Evolutionary conservation across 2,888 invertebrate genomes (phyloP).

Genomic region (Nomada lathburiana): DNA sequence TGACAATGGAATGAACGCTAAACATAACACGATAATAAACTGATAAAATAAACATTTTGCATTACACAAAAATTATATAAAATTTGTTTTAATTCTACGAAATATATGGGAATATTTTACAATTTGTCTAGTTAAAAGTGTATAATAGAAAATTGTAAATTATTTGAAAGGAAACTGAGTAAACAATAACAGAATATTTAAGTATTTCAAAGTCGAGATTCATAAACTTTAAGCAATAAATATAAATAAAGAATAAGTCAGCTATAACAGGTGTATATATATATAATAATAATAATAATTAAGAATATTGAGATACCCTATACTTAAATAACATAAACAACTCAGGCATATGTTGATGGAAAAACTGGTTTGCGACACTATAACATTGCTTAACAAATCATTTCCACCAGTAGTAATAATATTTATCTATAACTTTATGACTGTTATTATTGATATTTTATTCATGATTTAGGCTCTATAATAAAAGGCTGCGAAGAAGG

Average conservation of each 20-base stretch:
- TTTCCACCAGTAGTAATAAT: slow-evolving; percentile 55
- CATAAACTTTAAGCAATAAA: slow-evolving; percentile 39
- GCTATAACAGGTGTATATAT: slow-evolving; percentile 6
- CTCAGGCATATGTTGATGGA: slow-evolving; percentile 50
- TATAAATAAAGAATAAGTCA: slow-evolving; percentile 35
- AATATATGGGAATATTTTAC: slow-evolving; percentile 23
- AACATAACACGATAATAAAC: slow-evolving; percentile 21
- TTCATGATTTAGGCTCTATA: slow-evolving; percentile 70
- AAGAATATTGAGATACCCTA: slow-evolving; percentile 27
- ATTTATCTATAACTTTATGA: slow-evolving; percentile 57
- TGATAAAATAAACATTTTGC: slow-evolving; percentile 20
- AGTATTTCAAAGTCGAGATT: slow-evolving; percentile 39
- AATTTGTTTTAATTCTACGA: slow-evolving; percentile 8
- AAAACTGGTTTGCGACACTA: slow-evolving; percentile 59
- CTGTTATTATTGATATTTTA: slow-evolving; percentile 59
- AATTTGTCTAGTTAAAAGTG: slow-evolving; percentile 2
- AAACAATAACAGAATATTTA: slow-evolving; percentile 28
- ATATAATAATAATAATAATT: no score
- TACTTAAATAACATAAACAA: slow-evolving; percentile 34
- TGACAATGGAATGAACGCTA: slow-evolving; percentile 38
- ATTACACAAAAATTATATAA: slow-evolving; percentile 1
- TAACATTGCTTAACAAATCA: slow-evolving; percentile 61
- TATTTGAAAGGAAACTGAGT: slow-evolving; percentile 8
- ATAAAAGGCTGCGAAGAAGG: slow-evolving; percentile 72
- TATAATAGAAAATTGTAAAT: slow-evolving; percentile 31